Evolutionary conservation across 1,140 invertebrate species (phyloP).

Genomic region (Idris sp.): DNA sequence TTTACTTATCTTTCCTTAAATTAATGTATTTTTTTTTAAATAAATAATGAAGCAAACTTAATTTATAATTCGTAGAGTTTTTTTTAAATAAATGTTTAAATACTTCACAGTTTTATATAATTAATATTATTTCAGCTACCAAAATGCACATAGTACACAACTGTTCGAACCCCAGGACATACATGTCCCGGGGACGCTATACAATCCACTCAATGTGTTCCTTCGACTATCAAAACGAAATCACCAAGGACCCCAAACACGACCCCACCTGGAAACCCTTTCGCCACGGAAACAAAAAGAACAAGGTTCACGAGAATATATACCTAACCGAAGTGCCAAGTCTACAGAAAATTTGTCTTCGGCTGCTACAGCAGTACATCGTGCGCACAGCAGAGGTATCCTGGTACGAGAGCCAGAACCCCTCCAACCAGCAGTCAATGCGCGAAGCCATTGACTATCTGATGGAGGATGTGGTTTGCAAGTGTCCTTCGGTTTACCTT

Average conservation of each 20-base stretch:
- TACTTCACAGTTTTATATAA: no score
- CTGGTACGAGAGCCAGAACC: constrained; percentile 36
- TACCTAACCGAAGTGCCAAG: constrained; percentile 22
- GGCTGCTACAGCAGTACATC: constrained; percentile 24
- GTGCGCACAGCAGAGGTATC: constrained; percentile 20
- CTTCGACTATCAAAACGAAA: constrained; percentile 26
- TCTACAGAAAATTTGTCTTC: constrained; percentile 20
- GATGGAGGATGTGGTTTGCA: constrained; percentile 29
- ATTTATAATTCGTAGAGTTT: no score
- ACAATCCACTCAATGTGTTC: constrained; percentile 1
- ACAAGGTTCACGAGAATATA: neutral
- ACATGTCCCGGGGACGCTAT: constrained; percentile 12
- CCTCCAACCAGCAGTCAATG: constrained; percentile 1
- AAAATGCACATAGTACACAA: constrained; percentile 38
- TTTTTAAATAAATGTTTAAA: no score
- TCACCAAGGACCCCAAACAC: neutral
- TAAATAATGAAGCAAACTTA: no score
- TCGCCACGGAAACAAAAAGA: constrained; percentile 2
- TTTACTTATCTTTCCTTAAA: no score
- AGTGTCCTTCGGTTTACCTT: constrained; percentile 21
- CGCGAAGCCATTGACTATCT: constrained; percentile 28
- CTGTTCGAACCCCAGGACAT: constrained; percentile 22
- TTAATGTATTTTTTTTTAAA: no score
- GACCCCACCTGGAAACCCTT: constrained; percentile 18
- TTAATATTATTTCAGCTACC: constrained; percentile 4